A percentile compares a stretch with the other conserved stretches of the same genome.
phyloP scores from a whole-genome alignment of 2,797 vertebrate species.

The Oryzias sinensis region DNA sequence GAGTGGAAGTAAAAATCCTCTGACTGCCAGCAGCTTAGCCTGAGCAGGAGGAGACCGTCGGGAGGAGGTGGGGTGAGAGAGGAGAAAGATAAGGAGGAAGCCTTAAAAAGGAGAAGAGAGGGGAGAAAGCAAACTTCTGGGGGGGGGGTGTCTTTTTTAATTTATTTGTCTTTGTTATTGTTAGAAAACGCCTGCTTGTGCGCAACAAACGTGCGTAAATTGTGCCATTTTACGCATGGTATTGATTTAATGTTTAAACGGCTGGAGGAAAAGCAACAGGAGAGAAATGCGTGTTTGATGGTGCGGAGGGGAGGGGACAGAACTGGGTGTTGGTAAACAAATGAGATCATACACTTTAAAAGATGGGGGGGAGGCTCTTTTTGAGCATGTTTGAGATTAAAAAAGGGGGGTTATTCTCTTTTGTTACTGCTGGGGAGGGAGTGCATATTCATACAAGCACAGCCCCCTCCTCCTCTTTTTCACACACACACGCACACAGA shows the following conservation, averaged over 20 bases:
- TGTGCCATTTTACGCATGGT: no score
- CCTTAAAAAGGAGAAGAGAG: no score
- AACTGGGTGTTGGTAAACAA: conserved; percentile 63
- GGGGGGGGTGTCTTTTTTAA: no score
- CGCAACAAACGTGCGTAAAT: no score
- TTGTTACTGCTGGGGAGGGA: conserved; percentile 75
- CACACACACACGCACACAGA: conserved; percentile 60
- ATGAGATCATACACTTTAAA: conserved; percentile 24
- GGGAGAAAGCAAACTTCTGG: no score
- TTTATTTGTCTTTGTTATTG: not conserved
- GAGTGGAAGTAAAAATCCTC: conserved; percentile 42
- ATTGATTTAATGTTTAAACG: no score
- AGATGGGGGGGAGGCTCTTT: conserved; percentile 7
- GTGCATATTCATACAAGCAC: conserved; percentile 78
- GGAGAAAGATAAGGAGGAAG: conserved; percentile 4
- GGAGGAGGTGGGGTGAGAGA: not conserved
- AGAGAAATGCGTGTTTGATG: not conserved
- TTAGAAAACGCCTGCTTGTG: no score
- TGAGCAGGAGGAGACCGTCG: conserved; percentile 14
- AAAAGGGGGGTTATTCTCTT: conserved; percentile 64
- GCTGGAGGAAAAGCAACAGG: no score
- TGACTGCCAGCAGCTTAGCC: conserved; percentile 36
- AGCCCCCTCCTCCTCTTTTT: conserved; percentile 67
- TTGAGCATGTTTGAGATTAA: no score
- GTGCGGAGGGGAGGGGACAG: conserved; percentile 2